phyloP scores from a whole-genome alignment of 2,888 invertebrate species.

The Phalangium opilio region DNA sequence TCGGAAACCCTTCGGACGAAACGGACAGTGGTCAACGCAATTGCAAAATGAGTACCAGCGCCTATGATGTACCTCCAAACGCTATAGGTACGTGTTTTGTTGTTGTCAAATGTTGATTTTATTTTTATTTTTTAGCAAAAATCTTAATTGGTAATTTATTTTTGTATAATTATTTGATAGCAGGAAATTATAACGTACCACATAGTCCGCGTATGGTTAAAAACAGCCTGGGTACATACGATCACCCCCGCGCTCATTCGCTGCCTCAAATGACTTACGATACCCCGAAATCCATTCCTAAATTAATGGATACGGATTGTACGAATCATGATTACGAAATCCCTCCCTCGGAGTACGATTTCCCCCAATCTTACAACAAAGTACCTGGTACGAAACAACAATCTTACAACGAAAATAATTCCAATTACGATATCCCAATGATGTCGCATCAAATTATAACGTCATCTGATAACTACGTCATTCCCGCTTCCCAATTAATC shows the following conservation, averaged over 20 bases:
- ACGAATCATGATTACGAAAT: constrained; percentile 12
- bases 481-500: constrained; percentile 20
- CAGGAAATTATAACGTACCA: constrained; percentile 37
- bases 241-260: constrained; percentile 13
- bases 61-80: constrained; percentile 27
- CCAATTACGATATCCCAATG: not conserved
- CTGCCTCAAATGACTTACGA: constrained; percentile 12
- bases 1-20: not conserved
- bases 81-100: not conserved
- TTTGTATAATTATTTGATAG: not conserved
- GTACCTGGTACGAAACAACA: constrained; percentile 15
- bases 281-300: constrained; percentile 15
- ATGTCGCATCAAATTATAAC: constrained; percentile 8
- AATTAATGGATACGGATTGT: constrained; percentile 1
- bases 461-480: constrained; percentile 22
- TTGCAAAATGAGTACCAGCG: constrained; percentile 13
- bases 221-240: constrained; percentile 11
- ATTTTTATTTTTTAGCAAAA: not conserved
- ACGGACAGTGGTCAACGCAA: not conserved
- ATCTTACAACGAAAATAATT: constrained; percentile 1
- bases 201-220: constrained; percentile 31
- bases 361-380: constrained; percentile 4
- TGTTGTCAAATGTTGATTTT: not conserved
- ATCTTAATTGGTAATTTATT: not conserved
- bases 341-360: constrained; percentile 9